A percentile compares a stretch with the other conserved stretches of the same genome.
phyloP scores from a whole-genome alignment of 2,113 vertebrate species.

The Phylloscopus trochilus region DNA sequence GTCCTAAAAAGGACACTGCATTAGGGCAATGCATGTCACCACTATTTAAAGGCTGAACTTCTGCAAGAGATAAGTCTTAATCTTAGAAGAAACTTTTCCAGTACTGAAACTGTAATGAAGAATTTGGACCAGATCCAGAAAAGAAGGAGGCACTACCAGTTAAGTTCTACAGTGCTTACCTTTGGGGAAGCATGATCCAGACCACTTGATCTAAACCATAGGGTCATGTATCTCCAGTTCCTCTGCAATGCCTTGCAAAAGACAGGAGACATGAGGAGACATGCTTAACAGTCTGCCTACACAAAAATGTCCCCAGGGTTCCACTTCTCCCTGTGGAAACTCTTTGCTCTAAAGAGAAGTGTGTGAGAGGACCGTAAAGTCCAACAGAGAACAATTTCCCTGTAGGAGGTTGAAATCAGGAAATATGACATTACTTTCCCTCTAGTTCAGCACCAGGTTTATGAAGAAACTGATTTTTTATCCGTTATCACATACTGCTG shows the following conservation, averaged over 20 bases:
- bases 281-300: neutral
- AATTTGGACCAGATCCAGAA: neutral
- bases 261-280: neutral
- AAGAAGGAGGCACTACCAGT: neutral
- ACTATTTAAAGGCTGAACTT: neutral
- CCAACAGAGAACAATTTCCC: neutral
- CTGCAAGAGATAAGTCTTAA: neutral
- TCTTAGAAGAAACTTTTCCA: neutral
- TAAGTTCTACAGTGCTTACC: neutral
- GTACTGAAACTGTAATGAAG: neutral
- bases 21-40: neutral
- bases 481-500: neutral
- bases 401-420: neutral
- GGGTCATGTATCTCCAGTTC: neutral
- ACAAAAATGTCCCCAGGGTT: neutral
- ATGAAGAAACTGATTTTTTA: slow-evolving; percentile 9
- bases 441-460: neutral
- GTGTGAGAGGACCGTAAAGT: neutral
- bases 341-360: neutral
- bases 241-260: neutral
- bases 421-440: neutral
- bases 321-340: neutral
- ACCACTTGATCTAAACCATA: neutral
- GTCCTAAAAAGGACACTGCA: neutral
- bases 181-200: neutral